Conservation (phyloP, 2,888 invertebrate species). For the Ypsolopha sequella region DNA sequence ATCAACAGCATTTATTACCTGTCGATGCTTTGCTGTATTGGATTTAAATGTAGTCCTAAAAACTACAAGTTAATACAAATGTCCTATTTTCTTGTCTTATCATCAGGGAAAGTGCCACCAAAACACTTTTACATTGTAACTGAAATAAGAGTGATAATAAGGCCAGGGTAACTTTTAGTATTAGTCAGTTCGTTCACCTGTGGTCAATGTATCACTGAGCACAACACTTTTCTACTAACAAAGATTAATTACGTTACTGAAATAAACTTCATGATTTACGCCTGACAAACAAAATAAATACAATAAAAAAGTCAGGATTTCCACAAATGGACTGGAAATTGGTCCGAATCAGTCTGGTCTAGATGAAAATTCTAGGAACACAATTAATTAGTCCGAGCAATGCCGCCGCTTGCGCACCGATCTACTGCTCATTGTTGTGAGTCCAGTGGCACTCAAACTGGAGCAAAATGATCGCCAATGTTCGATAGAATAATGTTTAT, state of each 20-base stretch:
- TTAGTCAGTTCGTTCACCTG: too few species aligned
- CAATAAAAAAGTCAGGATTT: not conserved
- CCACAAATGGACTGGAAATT: not conserved
- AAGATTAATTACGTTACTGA: not conserved
- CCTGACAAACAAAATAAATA: not conserved
- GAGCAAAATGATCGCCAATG: not conserved
- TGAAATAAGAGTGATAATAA: too few species aligned
- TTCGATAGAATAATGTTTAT: not conserved
- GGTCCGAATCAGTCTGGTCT: not conserved
- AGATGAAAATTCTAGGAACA: not conserved
- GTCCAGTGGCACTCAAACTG: slow-evolving; percentile 29
- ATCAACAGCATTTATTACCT: too few species aligned
- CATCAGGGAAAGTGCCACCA: too few species aligned
- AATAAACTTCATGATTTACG: not conserved
- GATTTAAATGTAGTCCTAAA: too few species aligned
- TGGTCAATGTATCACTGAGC: not conserved
- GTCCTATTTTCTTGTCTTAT: too few species aligned
- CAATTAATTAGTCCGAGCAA: too few species aligned
- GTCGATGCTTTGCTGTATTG: too few species aligned
- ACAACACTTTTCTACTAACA: not conserved
- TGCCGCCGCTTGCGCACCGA: slow-evolving; percentile 7
- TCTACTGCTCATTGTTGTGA: slow-evolving; percentile 20
- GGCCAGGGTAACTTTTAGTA: too few species aligned
- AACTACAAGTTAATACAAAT: too few species aligned
- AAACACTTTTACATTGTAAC: too few species aligned